Conservation (phyloP, 2,797 vertebrate genomes). For the Labroides dimidiatus region DNA sequence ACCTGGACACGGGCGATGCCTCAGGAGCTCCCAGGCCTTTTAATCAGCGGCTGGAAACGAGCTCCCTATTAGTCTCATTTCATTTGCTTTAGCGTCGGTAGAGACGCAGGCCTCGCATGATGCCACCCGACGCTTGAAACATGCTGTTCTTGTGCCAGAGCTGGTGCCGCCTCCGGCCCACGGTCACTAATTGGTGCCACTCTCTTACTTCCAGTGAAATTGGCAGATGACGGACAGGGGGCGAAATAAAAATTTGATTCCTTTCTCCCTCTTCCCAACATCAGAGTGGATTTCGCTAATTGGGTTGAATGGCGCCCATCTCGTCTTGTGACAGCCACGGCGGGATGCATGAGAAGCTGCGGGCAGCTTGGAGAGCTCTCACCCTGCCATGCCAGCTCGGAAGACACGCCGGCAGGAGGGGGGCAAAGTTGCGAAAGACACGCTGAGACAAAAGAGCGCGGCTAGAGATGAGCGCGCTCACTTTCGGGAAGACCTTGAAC, state of each 20-base stretch:
- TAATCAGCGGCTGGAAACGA: constrained; percentile 93
- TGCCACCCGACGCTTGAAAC: constrained; percentile 95
- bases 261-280: constrained; percentile 73
- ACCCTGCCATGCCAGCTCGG: constrained; percentile 75
- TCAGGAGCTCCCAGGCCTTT: constrained; percentile 92
- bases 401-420: constrained; percentile 66
- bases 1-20: constrained; percentile 91
- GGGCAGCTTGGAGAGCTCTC: constrained; percentile 80
- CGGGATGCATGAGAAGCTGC: constrained; percentile 78
- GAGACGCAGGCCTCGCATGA: constrained; percentile 87
- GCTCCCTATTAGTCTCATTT: constrained; percentile 95
- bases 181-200: constrained; percentile 91
- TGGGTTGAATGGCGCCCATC: constrained; percentile 83
- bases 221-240: constrained; percentile 89
- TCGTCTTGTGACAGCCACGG: constrained; percentile 79
- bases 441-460: constrained; percentile 71
- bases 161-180: constrained; percentile 86
- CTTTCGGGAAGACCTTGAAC: constrained; percentile 71
- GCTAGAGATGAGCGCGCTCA: constrained; percentile 56
- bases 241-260: constrained; percentile 84
- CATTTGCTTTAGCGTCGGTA: constrained; percentile 92
- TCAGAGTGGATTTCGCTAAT: constrained; percentile 87
- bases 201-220: constrained; percentile 92
- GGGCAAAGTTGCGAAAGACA: constrained; percentile 64
- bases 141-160: constrained; percentile 81